Percentiles rank a stretch among this genome's conserved stretches.
phyloP scores from a whole-genome alignment of 1,140 invertebrate genomes.

The Protaetia brevitarsis region DNA sequence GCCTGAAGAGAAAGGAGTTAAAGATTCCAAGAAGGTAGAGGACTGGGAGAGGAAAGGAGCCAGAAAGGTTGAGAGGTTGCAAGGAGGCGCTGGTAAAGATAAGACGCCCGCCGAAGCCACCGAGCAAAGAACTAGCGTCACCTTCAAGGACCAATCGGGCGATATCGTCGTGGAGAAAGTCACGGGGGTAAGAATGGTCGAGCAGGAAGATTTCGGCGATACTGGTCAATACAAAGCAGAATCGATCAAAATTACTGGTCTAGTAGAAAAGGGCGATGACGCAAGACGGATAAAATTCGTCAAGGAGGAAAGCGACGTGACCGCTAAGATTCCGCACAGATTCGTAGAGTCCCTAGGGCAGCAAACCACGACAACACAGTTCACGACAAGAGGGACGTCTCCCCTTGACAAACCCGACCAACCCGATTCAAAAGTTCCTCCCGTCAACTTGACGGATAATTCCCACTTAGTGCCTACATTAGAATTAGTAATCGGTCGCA shows the following conservation, averaged over 20 bases:
- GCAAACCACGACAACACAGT: neutral
- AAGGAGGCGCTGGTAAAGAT: conserved; percentile 50
- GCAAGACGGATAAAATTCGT: conserved; percentile 7
- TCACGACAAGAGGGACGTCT: conserved; percentile 47
- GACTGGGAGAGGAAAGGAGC: conserved; percentile 47
- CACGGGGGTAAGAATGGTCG: neutral
- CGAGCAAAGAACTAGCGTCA: conserved; percentile 23
- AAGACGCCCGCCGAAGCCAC: conserved; percentile 28
- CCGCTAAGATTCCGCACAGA: neutral
- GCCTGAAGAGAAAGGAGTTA: conserved; percentile 51
- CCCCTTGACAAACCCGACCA: conserved; percentile 45
- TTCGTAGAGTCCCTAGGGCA: neutral
- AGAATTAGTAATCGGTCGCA: conserved; percentile 53
- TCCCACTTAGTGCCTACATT: conserved; percentile 43
- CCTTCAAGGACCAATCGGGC: conserved; percentile 22
- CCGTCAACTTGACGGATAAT: conserved; percentile 23
- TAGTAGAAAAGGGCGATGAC: conserved; percentile 12
- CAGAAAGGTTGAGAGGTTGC: conserved; percentile 45
- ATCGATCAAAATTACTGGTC: conserved; percentile 24
- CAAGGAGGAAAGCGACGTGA: neutral
- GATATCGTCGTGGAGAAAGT: conserved; percentile 24
- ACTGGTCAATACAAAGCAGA: conserved; percentile 23
- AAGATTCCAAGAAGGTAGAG: conserved; percentile 50
- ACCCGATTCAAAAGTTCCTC: conserved; percentile 31
- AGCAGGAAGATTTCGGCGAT: neutral